A percentile compares a stretch with the other conserved stretches of the same genome.
phyloP scores from a whole-genome alignment of 1,140 invertebrate genomes.

The Phymastichus coffea region DNA sequence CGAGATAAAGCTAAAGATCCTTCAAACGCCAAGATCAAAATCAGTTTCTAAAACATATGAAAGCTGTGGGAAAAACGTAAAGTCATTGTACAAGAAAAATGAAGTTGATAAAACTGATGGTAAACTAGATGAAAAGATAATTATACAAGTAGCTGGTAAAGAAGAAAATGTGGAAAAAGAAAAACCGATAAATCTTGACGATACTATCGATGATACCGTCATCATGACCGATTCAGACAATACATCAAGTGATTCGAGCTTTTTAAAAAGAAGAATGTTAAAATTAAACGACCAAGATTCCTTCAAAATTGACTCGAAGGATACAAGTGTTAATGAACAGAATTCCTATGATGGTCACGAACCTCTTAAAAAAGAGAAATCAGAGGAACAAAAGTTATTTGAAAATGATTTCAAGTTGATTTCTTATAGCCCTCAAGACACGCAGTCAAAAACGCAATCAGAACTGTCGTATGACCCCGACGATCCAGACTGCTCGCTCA shows the following conservation, averaged over 20 bases:
- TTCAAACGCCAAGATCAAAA: conserved; percentile 7
- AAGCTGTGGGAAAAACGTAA: too few relatives aligned
- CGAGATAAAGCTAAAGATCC: neutral
- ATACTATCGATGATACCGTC: too few relatives aligned
- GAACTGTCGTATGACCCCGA: neutral
- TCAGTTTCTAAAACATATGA: conserved; percentile 1
- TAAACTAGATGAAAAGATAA: neutral
- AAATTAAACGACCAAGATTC: too few relatives aligned
- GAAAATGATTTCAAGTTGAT: neutral
- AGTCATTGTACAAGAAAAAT: too few relatives aligned
- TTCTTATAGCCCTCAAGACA: neutral
- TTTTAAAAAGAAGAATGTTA: too few relatives aligned
- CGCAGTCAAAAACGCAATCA: neutral
- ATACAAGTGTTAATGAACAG: too few relatives aligned
- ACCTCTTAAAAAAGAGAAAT: conserved; percentile 1
- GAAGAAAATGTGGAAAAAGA: neutral
- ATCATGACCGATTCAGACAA: too few relatives aligned
- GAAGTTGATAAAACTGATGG: neutral
- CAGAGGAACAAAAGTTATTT: conserved; percentile 1
- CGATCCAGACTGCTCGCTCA: conserved; percentile 33
- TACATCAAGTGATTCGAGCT: too few relatives aligned
- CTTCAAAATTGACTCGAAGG: too few relatives aligned
- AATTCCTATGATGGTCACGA: neutral
- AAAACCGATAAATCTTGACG: neutral
- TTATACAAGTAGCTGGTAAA: too few relatives aligned